These are phyloP conservation scores for Subanguina moxae DNA, from an alignment of 1,140 invertebrate species.

Conservation along the genomic window DNA sequence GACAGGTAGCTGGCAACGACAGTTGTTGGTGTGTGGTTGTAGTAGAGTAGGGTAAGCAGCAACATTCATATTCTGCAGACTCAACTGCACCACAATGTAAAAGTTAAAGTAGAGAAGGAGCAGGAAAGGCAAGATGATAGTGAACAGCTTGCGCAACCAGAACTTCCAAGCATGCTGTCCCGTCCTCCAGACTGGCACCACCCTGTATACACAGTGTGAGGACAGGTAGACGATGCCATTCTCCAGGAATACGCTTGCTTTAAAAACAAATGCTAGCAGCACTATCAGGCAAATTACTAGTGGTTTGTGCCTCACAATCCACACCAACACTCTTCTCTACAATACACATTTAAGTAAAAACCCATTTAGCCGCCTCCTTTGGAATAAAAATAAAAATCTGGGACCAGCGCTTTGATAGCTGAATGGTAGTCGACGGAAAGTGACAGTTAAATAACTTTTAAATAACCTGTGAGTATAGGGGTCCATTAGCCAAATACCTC, in stretches of 20 bases:
- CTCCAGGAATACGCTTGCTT: constrained; percentile 46
- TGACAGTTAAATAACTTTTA: constrained; percentile 1
- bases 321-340: constrained; percentile 40
- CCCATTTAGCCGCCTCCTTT: not conserved
- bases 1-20: too few relatives aligned
- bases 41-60: too few relatives aligned
- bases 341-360: constrained; percentile 11
- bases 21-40: too few relatives aligned
- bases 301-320: constrained; percentile 38
- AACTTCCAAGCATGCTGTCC: constrained; percentile 38
- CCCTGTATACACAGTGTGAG: constrained; percentile 22
- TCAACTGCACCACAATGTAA: constrained; percentile 43
- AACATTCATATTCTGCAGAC: too few relatives aligned
- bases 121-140: constrained; percentile 48
- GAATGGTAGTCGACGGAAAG: constrained; percentile 4
- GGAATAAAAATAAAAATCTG: not conserved
- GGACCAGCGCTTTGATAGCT: not conserved
- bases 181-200: constrained; percentile 45
- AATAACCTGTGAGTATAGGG: constrained; percentile 32
- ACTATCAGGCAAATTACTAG: constrained; percentile 31
- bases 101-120: constrained; percentile 50
- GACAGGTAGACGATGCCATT: constrained; percentile 19
- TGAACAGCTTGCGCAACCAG: constrained; percentile 50
- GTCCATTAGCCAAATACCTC: constrained; percentile 49
- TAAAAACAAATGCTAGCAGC: constrained; percentile 39